Evolutionary conservation across 2,888 invertebrate genomes (phyloP).

Genomic region (Oasisia sp.): DNA sequence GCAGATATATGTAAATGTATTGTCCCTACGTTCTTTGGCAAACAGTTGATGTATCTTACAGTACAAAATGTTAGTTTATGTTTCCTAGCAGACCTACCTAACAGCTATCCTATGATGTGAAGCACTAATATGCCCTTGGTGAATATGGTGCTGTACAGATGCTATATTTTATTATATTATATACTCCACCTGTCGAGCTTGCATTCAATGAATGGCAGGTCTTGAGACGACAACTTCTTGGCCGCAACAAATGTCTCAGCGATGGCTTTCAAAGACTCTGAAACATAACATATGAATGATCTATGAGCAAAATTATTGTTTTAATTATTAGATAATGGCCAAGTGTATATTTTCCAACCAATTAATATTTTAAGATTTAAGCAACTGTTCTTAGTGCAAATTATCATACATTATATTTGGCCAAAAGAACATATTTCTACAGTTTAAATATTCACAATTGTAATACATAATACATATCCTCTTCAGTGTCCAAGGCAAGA

Average conservation of each 20-base stretch:
- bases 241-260: constrained; percentile 88
- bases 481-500: too few relatives aligned
- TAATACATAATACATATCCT: neutral
- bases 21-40: too few relatives aligned
- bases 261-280: constrained; percentile 89
- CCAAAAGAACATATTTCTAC: neutral
- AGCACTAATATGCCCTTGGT: too few relatives aligned
- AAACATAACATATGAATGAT: constrained; percentile 50
- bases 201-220: constrained; percentile 50
- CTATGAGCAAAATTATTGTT: neutral
- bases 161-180: too few relatives aligned
- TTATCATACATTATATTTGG: neutral
- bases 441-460: neutral
- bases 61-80: too few relatives aligned
- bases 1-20: too few relatives aligned
- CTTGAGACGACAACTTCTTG: constrained; percentile 54
- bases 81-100: too few relatives aligned
- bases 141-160: too few relatives aligned
- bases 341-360: neutral
- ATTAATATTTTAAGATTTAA: neutral
- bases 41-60: too few relatives aligned
- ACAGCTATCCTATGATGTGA: too few relatives aligned
- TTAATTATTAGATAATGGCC: neutral
- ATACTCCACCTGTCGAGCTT: constrained; percentile 57
- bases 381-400: neutral